A percentile compares a stretch with the other conserved stretches of the same genome.
Conservation (phyloP, 2,797 vertebrate genomes). For the Denticeps clupeoides region DNA sequence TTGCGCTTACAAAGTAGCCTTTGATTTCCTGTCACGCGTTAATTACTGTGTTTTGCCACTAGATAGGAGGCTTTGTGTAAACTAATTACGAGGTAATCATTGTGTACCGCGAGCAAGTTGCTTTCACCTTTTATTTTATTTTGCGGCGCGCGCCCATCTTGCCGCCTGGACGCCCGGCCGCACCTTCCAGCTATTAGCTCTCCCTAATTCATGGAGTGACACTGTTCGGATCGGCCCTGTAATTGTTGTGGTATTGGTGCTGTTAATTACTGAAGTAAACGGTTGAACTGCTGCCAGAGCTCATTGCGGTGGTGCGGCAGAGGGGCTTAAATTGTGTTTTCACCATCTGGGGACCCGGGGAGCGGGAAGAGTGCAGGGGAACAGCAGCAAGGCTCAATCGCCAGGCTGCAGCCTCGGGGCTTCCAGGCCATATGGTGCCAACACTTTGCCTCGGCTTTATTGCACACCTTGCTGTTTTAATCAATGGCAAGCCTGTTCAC, state of each 20-base stretch:
- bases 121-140: constrained; percentile 71
- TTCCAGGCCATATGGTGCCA: constrained; percentile 84
- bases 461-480: constrained; percentile 79
- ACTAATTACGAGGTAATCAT: constrained; percentile 99
- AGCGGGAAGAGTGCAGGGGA: constrained; percentile 22
- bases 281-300: constrained; percentile 95
- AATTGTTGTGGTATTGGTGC: constrained; percentile 95
- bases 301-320: constrained; percentile 86
- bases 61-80: constrained; percentile 97
- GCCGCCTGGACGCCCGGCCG: constrained; percentile 59
- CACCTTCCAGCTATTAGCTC: constrained; percentile 78
- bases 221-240: constrained; percentile 76
- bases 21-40: constrained; percentile 93
- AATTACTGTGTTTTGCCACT: constrained; percentile 98
- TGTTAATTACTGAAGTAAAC: constrained; percentile 99
- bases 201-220: constrained; percentile 81
- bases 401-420: constrained; percentile 76
- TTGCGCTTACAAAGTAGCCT: constrained; percentile 90
- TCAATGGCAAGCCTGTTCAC: constrained; percentile 76
- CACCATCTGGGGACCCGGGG: constrained; percentile 87
- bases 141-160: constrained; percentile 62
- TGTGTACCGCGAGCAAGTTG: constrained; percentile 75
- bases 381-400: constrained; percentile 72
- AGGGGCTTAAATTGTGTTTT: constrained; percentile 87
- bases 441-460: constrained; percentile 66